A percentile compares a stretch with the other conserved stretches of the same genome.
phyloP scores from a whole-genome alignment of 2,888 invertebrate genomes.

The Cistogaster globosa region DNA sequence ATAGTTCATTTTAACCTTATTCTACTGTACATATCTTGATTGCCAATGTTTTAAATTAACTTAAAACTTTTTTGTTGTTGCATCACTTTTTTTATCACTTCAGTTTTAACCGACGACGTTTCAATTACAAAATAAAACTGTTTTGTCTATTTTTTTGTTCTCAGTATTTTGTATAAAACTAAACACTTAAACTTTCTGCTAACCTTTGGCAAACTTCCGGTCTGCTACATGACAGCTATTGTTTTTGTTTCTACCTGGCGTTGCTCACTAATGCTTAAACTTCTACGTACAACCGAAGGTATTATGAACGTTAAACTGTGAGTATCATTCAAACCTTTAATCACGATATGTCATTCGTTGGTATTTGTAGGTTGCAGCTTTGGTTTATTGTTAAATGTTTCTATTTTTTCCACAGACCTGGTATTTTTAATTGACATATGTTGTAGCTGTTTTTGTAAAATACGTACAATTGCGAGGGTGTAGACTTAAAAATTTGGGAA shows the following conservation, averaged over 20 bases:
- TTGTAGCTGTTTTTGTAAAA: conserved; percentile 29
- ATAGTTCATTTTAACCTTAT: no score
- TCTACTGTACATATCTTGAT: no score
- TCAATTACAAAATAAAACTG: conserved; percentile 29
- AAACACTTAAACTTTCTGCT: conserved; percentile 47
- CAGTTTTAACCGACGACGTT: background rate
- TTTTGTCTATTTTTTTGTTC: background rate
- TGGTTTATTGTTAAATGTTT: conserved; percentile 21
- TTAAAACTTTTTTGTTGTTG: background rate
- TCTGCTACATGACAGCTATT: conserved; percentile 16
- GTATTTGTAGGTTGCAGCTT: conserved; percentile 34
- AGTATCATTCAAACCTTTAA: conserved; percentile 57
- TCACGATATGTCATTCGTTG: conserved; percentile 45
- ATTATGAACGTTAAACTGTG: conserved; percentile 51
- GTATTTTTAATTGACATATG: conserved; percentile 16
- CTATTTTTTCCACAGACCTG: background rate
- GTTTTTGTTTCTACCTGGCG: conserved; percentile 10
- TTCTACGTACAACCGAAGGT: conserved; percentile 35
- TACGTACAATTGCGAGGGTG: conserved; percentile 28
- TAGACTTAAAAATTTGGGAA: background rate
- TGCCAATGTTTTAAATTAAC: background rate
- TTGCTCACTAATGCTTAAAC: conserved; percentile 20
- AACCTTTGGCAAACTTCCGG: conserved; percentile 58
- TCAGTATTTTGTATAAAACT: conserved; percentile 1
- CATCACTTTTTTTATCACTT: background rate